These are phyloP conservation scores for Mechanitis mazaeus DNA, from an alignment of 2,888 invertebrate genomes.

Conservation along the genomic window DNA sequence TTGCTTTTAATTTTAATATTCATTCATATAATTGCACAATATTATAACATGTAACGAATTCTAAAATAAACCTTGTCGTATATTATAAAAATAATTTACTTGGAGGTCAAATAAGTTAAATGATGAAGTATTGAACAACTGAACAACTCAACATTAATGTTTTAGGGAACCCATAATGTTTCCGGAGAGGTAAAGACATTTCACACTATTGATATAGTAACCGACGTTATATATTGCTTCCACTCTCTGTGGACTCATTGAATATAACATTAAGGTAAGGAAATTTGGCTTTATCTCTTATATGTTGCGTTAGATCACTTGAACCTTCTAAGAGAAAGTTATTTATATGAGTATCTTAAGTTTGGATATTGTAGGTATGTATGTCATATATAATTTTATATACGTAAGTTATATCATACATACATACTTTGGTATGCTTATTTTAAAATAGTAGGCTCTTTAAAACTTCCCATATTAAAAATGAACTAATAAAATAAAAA, in stretches of 20 bases:
- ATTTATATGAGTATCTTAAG: neutral
- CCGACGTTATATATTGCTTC: slow-evolving; percentile 1
- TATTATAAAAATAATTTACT: too few species aligned
- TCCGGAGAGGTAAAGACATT: slow-evolving; percentile 4
- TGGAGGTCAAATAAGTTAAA: neutral
- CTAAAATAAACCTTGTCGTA: too few species aligned
- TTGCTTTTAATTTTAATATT: too few species aligned
- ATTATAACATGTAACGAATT: too few species aligned
- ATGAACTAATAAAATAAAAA: too few species aligned
- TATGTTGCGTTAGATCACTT: neutral
- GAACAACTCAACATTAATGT: neutral
- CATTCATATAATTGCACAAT: too few species aligned
- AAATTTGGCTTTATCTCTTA: neutral
- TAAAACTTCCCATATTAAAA: too few species aligned
- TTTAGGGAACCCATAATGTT: slow-evolving; percentile 1
- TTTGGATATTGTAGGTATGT: neutral
- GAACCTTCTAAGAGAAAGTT: neutral
- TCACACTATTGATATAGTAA: slow-evolving; percentile 6
- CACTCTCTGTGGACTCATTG: slow-evolving; percentile 3
- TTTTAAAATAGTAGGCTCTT: too few species aligned
- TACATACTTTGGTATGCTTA: too few species aligned
- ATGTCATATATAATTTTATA: too few species aligned
- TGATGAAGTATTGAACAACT: neutral
- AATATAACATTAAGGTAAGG: slow-evolving; percentile 1
- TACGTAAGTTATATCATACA: too few species aligned